A percentile compares a stretch with the other conserved stretches of the same genome.
These are phyloP conservation scores for Mesitornis unicolor DNA, from an alignment of 2,113 vertebrate genomes.

Conservation along the genomic window DNA sequence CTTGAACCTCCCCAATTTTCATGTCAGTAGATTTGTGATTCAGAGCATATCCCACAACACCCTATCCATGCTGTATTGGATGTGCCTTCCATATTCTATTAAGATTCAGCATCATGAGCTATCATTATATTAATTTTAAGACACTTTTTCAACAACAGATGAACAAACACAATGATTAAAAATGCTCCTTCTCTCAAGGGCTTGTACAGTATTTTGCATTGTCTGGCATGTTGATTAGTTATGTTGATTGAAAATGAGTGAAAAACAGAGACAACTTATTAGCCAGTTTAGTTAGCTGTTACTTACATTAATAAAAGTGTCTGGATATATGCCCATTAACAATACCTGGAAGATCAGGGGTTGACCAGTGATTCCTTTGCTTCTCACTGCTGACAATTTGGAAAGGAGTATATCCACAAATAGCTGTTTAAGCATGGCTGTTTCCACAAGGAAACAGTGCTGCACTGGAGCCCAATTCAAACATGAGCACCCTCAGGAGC, in stretches of 20 bases:
- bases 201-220: slow-evolving; percentile 44
- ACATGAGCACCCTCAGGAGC: not conserved
- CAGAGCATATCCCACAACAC: not conserved
- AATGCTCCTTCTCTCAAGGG: slow-evolving; percentile 42
- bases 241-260: slow-evolving; percentile 56
- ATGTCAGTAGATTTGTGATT: not conserved
- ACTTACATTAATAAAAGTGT: slow-evolving; percentile 56
- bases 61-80: not conserved
- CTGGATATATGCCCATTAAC: slow-evolving; percentile 44
- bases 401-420: not conserved
- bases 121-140: slow-evolving; percentile 57
- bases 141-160: slow-evolving; percentile 43
- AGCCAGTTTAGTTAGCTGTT: slow-evolving; percentile 46
- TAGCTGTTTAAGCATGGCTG: not conserved
- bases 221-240: slow-evolving; percentile 41
- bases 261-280: slow-evolving; percentile 63
- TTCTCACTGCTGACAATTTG: not conserved
- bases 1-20: not conserved
- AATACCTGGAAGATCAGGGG: slow-evolving; percentile 30
- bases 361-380: not conserved
- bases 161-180: slow-evolving; percentile 58
- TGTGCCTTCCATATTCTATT: not conserved
- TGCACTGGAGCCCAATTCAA: not conserved
- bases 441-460: not conserved
- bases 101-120: slow-evolving; percentile 35